Evolutionary conservation across 1,140 invertebrate genomes (phyloP), one percentile per base, ranked within the genome.

Genomic region (Lepidurus arcticus): DNA sequence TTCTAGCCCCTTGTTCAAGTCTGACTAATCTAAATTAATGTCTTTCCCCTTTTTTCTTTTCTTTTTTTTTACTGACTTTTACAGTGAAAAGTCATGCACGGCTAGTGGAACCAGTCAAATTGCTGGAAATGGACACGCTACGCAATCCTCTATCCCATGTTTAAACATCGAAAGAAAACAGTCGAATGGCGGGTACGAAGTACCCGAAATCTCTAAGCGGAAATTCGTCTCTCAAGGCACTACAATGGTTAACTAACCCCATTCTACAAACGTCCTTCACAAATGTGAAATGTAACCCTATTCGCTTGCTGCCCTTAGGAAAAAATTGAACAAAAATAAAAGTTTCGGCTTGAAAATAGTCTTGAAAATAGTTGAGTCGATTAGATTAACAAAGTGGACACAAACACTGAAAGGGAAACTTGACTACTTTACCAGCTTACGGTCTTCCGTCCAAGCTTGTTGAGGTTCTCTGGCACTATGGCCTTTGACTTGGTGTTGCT

Each of bases 371-470:
- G 10, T 4, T 4, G 34, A 34, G 34, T 21, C 26, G 4, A 26
- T n/a, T 10, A 43, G 74, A 42, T 21, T 21, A 11, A 10, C 34
- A 75, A 11, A 16, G 26, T 10, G 16, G 9, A 34, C 9, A 74
- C n/a, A 75, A 26, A 75, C 7, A 26, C n/a, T n/a, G 21, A 16
- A 73, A 73, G 53, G 7, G 16, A 43, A 43, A 75, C 1, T 21
- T 2, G 44, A 43, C n/a, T 4, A 34, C 34, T 21, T 65, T 65
- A 65, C 53, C 16, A 65, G 53, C 21, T 65, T 65, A 65, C 53
- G 53, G 53, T 65, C 53, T 65, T 65, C 53, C 53, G 53, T 65
- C 53, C 53, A 65, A 13, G 53, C 53, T 65, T 65, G 53, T 65
- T 65, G 53, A 65, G 53, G 53, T 65, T 65, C 53, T 65, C 53